Evolutionary conservation across 2,888 invertebrate genomes (phyloP).

Genomic region (Cybosia mesomella): DNA sequence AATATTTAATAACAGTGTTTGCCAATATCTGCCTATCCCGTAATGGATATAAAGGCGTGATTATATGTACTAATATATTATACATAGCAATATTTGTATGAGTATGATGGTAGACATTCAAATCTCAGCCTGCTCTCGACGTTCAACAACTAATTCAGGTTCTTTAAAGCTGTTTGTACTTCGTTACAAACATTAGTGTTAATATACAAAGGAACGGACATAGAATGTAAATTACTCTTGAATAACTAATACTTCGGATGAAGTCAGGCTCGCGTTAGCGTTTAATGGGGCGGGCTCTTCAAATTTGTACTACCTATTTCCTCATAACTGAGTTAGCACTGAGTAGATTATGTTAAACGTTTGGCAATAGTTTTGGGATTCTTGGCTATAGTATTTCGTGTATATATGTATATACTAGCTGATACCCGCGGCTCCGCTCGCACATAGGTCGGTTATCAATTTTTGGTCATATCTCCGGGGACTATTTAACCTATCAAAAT

Average conservation of each 20-base stretch:
- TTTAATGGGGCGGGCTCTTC: constrained; percentile 42
- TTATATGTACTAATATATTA: background rate
- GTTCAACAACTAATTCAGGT: constrained; percentile 6
- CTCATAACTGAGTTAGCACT: constrained; percentile 12
- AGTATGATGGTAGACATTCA: background rate
- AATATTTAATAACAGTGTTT: too few relatives aligned
- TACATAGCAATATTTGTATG: background rate
- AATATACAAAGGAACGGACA: constrained; percentile 47
- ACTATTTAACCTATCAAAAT: too few relatives aligned
- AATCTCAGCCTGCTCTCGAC: background rate
- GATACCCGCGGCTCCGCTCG: too few relatives aligned
- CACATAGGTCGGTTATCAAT: too few relatives aligned
- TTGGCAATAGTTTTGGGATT: constrained; percentile 12
- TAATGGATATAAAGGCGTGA: background rate
- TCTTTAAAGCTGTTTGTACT: constrained; percentile 28
- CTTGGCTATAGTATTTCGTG: too few relatives aligned
- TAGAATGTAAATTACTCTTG: constrained; percentile 52
- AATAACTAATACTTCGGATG: constrained; percentile 50
- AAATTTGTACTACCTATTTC: constrained; percentile 41
- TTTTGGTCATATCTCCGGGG: too few relatives aligned
- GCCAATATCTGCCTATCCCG: too few relatives aligned
- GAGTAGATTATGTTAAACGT: constrained; percentile 16
- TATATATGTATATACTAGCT: too few relatives aligned
- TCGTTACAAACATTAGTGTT: constrained; percentile 47
- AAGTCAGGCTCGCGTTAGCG: constrained; percentile 39